phyloP scores from a whole-genome alignment of 2,888 invertebrate genomes.

The Cotesia congregata region DNA sequence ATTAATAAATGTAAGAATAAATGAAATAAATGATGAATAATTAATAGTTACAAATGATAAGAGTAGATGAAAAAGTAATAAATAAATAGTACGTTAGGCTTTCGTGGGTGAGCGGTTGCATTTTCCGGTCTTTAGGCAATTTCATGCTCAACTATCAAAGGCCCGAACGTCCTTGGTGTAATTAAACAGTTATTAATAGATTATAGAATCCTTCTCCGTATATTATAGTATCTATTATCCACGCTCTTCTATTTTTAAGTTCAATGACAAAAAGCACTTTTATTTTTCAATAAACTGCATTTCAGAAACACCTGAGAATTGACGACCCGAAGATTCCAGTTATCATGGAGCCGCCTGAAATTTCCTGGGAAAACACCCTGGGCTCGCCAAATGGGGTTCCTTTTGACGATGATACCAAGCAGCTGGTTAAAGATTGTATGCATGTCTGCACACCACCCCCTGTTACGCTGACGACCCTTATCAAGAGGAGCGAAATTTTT shows the following conservation, averaged over 20 bases:
- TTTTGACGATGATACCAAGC: slow-evolving; percentile 64
- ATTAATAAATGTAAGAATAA: too few relatives aligned
- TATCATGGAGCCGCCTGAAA: slow-evolving; percentile 61
- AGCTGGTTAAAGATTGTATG: slow-evolving; percentile 58
- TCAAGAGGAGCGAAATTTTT: slow-evolving; percentile 66
- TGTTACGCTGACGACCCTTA: slow-evolving; percentile 58
- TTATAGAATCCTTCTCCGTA: neutral
- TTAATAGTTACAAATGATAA: neutral
- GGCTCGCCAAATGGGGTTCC: slow-evolving; percentile 64
- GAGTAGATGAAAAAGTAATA: neutral
- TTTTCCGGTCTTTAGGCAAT: slow-evolving; percentile 68
- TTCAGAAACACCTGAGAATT: slow-evolving; percentile 34
- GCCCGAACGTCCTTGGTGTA: slow-evolving; percentile 60
- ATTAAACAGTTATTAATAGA: slow-evolving; percentile 61
- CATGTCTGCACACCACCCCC: slow-evolving; percentile 57
- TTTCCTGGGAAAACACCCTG: slow-evolving; percentile 65
- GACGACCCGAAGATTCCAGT: slow-evolving; percentile 47
- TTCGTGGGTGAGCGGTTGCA: slow-evolving; percentile 59
- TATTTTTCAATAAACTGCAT: neutral
- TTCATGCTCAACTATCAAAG: slow-evolving; percentile 65
- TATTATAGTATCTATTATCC: neutral
- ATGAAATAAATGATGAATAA: too few relatives aligned
- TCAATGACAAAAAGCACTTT: neutral
- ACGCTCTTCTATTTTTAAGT: neutral
- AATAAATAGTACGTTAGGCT: slow-evolving; percentile 10